Percentiles rank a stretch among this genome's conserved stretches.
These are phyloP conservation scores for Coryphaenoides rupestris DNA, from an alignment of 2,113 vertebrate genomes.

Conservation along the genomic window DNA sequence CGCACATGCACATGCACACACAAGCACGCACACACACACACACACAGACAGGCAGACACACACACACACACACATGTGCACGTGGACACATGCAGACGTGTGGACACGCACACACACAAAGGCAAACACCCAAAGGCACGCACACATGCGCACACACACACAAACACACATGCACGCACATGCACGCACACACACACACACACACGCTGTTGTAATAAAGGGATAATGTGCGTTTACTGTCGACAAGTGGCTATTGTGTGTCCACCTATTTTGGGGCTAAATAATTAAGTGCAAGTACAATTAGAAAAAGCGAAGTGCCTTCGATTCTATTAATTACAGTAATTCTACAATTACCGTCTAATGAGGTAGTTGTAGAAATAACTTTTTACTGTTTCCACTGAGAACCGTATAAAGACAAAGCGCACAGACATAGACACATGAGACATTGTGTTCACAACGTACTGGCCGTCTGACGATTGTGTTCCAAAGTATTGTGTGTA, in stretches of 20 bases:
- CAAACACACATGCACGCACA: neutral
- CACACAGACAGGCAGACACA: neutral
- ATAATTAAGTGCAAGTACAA: neutral
- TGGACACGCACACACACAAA: too few species aligned
- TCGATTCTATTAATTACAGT: neutral
- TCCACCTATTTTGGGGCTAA: neutral
- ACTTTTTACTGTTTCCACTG: too few species aligned
- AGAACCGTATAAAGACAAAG: too few species aligned
- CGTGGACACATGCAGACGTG: neutral
- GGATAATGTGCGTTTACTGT: too few species aligned
- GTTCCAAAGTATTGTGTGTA: too few species aligned
- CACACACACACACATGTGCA: neutral
- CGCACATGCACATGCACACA: neutral
- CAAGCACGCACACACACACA: neutral
- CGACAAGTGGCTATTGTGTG: constrained; percentile 8
- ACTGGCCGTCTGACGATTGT: too few species aligned
- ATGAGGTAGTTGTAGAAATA: too few species aligned
- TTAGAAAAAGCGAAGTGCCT: too few species aligned
- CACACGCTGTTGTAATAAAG: neutral
- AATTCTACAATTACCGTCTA: too few species aligned
- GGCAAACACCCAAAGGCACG: too few species aligned
- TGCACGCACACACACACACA: neutral
- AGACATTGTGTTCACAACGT: too few species aligned
- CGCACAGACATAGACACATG: too few species aligned
- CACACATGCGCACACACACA: neutral